Evolutionary conservation across 2,113 vertebrate species (phyloP), one percentile per base, ranked within the genome.

Genomic region (Cromileptes altivelis): DNA sequence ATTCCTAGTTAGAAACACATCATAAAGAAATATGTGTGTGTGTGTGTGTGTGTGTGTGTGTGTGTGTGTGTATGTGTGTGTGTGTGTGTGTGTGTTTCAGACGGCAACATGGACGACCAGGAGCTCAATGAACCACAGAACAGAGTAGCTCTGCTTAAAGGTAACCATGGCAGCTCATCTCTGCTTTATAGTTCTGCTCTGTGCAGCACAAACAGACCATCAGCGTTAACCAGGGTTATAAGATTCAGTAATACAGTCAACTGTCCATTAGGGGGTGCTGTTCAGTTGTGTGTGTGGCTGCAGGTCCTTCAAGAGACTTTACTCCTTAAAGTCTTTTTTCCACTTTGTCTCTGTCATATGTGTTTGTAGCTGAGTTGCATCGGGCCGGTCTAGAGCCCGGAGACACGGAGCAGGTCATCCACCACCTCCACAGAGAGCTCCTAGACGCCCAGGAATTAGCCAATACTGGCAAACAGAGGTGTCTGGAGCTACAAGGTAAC

Each of bases 31-130:
- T 27, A 2, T 30, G 27, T 30, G 27, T 30, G 27, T 30, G 27
- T 30, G 27, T 30, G 4, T 30, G 30, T 30, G 30, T 30, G 30
- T 30, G 30, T 30, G 30, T 6, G 1, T 55, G 47, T 25, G 8
- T 70, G 73, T 88, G 27, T 30, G 30, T 30, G 30, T 30, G 30
- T 30, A 4, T 30, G 30, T 30, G 30, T 30, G 30, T 30, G 30
- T 30, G 30, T 30, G 30, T 30, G 30, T 6, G 1, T 55, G 47
- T 25, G 8, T 70, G 73, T 88, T 84, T 80, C 75, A 99, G 98
- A 99, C 82, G 97, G 97, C 72, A 98, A 99, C 90, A 99, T 99
- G 98, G 98, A 99, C 90, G 97, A 99, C 52, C 97, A 98, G 92
- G 98, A 99, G 78, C 92, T 99, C 88, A 98, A 97, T 37, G 98